Base-by-base conservation (phyloP, 1,140 invertebrate species). In the Galleria mellonella region DNA sequence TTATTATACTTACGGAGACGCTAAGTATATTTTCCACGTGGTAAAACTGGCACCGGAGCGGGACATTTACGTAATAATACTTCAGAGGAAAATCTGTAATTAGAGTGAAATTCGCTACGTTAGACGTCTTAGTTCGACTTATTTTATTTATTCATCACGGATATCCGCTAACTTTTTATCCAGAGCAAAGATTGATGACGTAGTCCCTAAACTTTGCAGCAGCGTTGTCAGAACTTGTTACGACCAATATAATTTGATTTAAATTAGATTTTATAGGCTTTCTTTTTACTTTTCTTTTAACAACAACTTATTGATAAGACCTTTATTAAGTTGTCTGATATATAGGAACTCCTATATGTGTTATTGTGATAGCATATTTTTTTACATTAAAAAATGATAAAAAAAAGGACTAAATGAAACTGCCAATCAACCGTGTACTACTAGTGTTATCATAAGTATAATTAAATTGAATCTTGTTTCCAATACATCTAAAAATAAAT, bases 21-120 rank as follows among this genome's bases (percentile, higher is more conserved):
- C 55, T 14, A 63, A 54, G 43, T 67, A 70, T 62, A 69, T 72
- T 67, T 74, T 72, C 56, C 64, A 63, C 66, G 54, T 67, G 59
- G 52, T 57, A 64, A 65, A 56, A 56, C 60, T 51, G 38, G 59
- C 53, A 60, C 50, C 67, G 36, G 52, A 62, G 59, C 65, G 64
- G 62, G 65, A 72, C 61, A 49, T 51, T 40, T 54, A 55, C 47
- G 62, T 57, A 58, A 71, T 68, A 72, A 72, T 57, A 45, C 51
- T 51, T 36, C 45, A n/a, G n/a, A 23, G 17, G 17, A 6, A 23
- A 23, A 39, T 32, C 40, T 51, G 29, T 55, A 51, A 55, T 55
- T 51, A 55, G 41, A 50, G 40, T 43, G 39, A 47, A 41, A 33
- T 37, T 13, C 9, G n/a, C 35, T 37, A 13, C 14, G 17, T 37